Conservation (phyloP, 2,888 invertebrate species). For the Clivina fossor region DNA sequence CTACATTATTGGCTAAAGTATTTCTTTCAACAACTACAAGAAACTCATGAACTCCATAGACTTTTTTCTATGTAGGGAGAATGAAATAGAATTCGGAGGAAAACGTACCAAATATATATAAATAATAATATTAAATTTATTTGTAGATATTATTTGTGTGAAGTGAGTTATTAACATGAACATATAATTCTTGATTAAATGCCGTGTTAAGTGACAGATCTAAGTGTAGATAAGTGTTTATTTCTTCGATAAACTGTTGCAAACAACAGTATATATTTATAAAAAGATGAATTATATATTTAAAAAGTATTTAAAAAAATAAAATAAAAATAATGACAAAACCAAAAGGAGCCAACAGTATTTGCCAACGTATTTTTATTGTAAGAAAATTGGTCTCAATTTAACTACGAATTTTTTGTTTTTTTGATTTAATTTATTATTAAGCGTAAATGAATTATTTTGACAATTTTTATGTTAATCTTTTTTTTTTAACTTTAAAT, state of each 20-base stretch:
- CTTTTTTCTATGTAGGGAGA: no score
- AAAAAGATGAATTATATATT: conserved; percentile 20
- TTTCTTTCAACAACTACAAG: no score
- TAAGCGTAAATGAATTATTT: conserved; percentile 41
- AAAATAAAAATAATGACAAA: conserved; percentile 10
- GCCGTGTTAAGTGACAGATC: no score
- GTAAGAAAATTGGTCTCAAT: conserved; percentile 49
- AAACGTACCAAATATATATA: conserved; percentile 28
- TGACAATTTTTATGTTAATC: conserved; percentile 48
- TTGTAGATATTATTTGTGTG: no score
- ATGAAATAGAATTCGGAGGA: no score
- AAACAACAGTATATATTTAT: conserved; percentile 28
- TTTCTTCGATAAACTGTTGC: conserved; percentile 39
- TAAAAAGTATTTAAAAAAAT: conserved; percentile 17
- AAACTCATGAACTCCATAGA: no score
- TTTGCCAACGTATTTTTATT: conserved; percentile 24
- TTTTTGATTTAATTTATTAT: conserved; percentile 49
- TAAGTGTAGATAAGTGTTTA: no score
- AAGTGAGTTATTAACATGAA: no score
- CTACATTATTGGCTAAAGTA: conserved; percentile 44
- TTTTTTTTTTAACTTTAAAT: conserved; percentile 43
- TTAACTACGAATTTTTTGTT: conserved; percentile 49
- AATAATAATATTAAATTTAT: no score
- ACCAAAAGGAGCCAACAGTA: conserved; percentile 30
- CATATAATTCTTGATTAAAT: no score